phyloP scores from a whole-genome alignment of 2,888 invertebrate genomes.

The Idaea biselata region DNA sequence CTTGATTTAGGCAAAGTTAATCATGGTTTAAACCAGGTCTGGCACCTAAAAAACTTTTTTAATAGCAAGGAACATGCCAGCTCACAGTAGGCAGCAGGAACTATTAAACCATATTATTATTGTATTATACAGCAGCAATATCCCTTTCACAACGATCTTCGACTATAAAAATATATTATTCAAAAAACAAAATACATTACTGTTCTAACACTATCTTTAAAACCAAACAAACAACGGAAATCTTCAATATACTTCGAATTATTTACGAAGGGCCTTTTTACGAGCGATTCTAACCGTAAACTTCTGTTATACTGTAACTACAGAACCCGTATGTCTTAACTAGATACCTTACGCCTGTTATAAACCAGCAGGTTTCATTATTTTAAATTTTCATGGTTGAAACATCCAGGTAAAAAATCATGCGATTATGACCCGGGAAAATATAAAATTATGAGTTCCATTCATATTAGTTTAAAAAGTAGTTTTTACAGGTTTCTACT shows the following conservation, averaged over 20 bases:
- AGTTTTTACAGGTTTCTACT: no score
- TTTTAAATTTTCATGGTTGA: no score
- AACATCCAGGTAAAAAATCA: no score
- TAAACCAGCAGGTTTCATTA: not conserved
- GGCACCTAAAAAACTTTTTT: no score
- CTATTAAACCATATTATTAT: not conserved
- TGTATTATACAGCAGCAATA: not conserved
- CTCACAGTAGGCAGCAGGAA: no score
- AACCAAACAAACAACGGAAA: not conserved
- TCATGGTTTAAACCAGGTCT: no score
- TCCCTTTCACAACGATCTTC: not conserved
- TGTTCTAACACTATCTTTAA: not conserved
- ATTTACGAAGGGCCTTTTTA: conserved; percentile 1
- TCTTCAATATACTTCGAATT: not conserved
- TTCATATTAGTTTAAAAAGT: no score
- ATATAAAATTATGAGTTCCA: no score
- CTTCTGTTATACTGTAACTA: not conserved
- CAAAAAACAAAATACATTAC: not conserved
- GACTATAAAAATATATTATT: not conserved
- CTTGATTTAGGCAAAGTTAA: no score
- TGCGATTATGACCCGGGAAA: no score
- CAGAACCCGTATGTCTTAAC: not conserved
- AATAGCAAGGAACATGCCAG: no score
- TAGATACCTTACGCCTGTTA: not conserved
- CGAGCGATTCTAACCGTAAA: not conserved